Base-by-base conservation (phyloP, 2,888 invertebrate genomes). In the Gisinianus flammeolus region DNA sequence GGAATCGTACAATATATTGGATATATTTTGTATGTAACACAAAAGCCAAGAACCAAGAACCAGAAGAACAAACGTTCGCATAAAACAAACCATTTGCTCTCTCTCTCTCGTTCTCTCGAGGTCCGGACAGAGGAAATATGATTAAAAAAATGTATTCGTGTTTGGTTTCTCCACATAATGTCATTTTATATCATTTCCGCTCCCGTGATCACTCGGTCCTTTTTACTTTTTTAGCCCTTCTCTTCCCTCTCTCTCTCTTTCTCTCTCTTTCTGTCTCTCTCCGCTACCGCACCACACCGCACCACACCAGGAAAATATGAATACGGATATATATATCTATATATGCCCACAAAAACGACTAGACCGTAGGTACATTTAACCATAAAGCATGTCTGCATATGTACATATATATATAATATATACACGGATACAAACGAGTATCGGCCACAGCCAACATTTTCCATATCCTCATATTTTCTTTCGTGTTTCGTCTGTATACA, bases 181-280 rank as follows among this genome's bases (percentile, higher is more conserved):
- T 82, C 82, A 82, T 80, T 82, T 82, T 80, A 56, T 80, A 81
- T 82, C 80, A 81, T 80, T 82, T 82, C 82, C 82, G 81, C 81
- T 80, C 69, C 78, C 78, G 35, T 82, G 82, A 80, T 77, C 78
- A 74, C 68, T 28, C 31, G 58, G 26, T 35, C 73, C 62, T 62
- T 62, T 70, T 58, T n/a, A 8, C 31, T n/a, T 58, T 67, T 31
- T 68, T 77, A 52, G 24, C 44, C 68, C 69, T 71, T 28, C 67
- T 64, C 19, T 24, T n/a, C 44, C 19, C 30, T 54, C 62, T 33
- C 30, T 31, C 67, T 28, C 52, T 52, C 64, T 44, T 72, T 44
- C 44, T 33, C 64, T 28, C 5, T 19, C 58, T n/a, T 30, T 16
- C 24, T 69, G 56, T 19, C 31, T 22, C 12, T 66, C 4, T 68